Conservation (phyloP, 2,797 vertebrate species). For the Lagorchestes hirsutus region DNA sequence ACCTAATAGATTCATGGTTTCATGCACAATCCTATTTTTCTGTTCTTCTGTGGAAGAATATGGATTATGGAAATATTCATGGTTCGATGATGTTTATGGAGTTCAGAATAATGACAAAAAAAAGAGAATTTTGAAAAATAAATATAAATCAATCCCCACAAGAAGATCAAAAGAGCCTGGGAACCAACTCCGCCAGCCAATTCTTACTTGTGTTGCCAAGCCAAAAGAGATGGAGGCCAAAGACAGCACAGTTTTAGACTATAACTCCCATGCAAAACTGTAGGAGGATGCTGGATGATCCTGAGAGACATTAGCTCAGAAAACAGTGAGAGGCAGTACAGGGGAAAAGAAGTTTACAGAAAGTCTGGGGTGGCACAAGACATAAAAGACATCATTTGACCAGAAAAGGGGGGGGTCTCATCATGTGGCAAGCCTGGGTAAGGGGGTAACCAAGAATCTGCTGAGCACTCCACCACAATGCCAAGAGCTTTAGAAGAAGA, state of each 20-base stretch:
- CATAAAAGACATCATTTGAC: neutral
- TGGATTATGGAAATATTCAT: neutral
- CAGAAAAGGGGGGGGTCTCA: neutral
- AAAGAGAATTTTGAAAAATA: neutral
- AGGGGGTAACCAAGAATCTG: neutral
- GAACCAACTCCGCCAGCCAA: neutral
- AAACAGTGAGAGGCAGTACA: neutral
- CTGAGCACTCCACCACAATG: neutral
- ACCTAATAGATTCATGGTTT: neutral
- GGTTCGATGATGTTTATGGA: neutral
- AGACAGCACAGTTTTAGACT: neutral
- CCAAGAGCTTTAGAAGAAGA: neutral
- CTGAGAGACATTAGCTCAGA: neutral
- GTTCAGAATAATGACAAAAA: neutral
- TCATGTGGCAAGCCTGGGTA: neutral
- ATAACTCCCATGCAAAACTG: neutral
- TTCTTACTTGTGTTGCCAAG: neutral
- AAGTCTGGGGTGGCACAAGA: neutral
- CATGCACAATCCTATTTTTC: neutral
- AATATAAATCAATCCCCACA: neutral
- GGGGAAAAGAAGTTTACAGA: neutral
- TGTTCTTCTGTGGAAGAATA: neutral
- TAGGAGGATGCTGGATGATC: neutral
- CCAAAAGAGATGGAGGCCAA: neutral
- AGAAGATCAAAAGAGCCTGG: slow-evolving; percentile 5